Base-by-base conservation (phyloP, 2,797 vertebrate species). In the Poecilia gillii region DNA sequence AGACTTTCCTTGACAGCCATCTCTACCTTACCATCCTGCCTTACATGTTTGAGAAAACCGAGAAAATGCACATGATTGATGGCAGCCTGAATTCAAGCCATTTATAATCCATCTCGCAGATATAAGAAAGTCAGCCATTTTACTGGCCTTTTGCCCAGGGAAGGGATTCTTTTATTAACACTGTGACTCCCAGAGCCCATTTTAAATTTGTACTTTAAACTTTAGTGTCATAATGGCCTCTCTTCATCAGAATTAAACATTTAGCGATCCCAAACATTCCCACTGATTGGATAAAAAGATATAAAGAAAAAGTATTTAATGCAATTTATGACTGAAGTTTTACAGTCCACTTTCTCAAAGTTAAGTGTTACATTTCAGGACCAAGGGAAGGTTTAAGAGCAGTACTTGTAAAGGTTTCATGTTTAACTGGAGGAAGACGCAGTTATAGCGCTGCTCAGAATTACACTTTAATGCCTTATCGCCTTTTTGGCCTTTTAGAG, bases 41-140 rank as follows among this genome's bases (percentile, higher is more conserved):
- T 82, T 78, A 75, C 82, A 92, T 90, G 90, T 92, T 87, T n/a
- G 90, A 87, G 88, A 89, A 89, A 91, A 87, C 6, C 47, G 80
- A 88, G 81, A 92, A 92, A 91, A 84, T 81, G 74, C 28, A 85
- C 59, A 55, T 89, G 92, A 93, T 92, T 93, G 93, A 92, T 92
- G 89, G 88, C 76, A 86, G 84, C 74, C 82, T 81, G 88, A 92
- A 87, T 89, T 84, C 78, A 76, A 89, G 79, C 77, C 77, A 72
- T 80, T 86, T 81, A 88, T 72, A 80, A 85, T 72, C 84, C 79
- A 84, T 90, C 80, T 85, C 72, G 70, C 74, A 75, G 82, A 85
- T 88, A 81, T 87, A 88, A 91, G 80, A 76, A 81, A 92, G 85
- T 73, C 88, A 88, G 86, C 87, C 83, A 79, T 93, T 92, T 92